These are phyloP conservation scores for Muschampia plurimacula DNA, from an alignment of 2,888 invertebrate genomes.

Conservation along the genomic window DNA sequence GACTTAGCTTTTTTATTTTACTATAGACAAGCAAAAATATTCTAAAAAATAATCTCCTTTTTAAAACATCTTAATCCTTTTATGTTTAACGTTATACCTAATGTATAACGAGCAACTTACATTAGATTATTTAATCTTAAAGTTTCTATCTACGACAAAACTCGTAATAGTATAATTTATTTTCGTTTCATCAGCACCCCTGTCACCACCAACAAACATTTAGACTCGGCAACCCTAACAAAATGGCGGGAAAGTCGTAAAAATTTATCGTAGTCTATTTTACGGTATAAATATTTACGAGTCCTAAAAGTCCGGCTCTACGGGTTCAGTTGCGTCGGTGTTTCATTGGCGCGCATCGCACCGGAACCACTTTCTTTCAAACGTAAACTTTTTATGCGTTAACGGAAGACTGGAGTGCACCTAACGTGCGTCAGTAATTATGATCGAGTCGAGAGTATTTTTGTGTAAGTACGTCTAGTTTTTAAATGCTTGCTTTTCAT, in stretches of 20 bases:
- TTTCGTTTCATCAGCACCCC: background rate
- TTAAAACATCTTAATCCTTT: background rate
- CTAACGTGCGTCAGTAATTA: constrained; percentile 44
- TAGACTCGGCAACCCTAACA: constrained; percentile 50
- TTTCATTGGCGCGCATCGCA: constrained; percentile 41
- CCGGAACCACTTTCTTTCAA: constrained; percentile 50
- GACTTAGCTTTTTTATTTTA: background rate
- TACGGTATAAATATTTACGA: constrained; percentile 68
- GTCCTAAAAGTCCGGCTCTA: constrained; percentile 61
- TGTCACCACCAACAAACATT: background rate
- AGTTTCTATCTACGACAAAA: background rate
- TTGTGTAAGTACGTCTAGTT: constrained; percentile 7
- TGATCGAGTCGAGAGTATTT: constrained; percentile 1
- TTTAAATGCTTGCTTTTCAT: background rate
- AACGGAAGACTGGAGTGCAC: constrained; percentile 46
- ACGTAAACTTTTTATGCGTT: constrained; percentile 47
- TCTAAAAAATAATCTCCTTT: background rate
- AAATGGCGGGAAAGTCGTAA: constrained; percentile 51
- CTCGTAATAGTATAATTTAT: background rate
- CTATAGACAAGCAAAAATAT: background rate
- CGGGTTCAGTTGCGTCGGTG: constrained; percentile 46
- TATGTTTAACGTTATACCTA: background rate
- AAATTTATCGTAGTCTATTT: constrained; percentile 61
- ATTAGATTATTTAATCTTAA: background rate
- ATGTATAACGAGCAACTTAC: background rate